Base-by-base conservation (phyloP, 92 coral and sea anemone genomes). In the Zoanthus solanderi region DNA sequence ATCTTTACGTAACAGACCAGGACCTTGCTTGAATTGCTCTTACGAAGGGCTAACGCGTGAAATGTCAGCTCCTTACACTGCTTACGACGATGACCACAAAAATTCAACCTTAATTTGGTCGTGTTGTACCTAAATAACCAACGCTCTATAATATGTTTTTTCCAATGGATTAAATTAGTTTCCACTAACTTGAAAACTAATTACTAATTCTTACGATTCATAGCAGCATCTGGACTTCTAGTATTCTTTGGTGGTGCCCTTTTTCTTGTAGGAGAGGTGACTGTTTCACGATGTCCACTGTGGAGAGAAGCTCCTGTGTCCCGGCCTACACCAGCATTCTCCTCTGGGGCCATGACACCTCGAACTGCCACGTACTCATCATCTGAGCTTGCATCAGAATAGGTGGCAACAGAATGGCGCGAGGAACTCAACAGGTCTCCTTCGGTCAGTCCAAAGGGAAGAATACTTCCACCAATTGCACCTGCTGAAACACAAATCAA, bases 291-390 rank as follows among this genome's bases (percentile, higher is more conserved):
- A 54, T 66, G 85, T 16, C 85, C 34, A 30, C 75, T 45, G 18
- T 17, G 85, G 74, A 80, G 11, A 15, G 73, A 44, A 14, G 63
- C 85, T 81, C 85, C 85, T 1, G 85, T 81, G 75, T 81, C 85
- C 76, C 85, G 85, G 28, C 85, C 85, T 44, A 81, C 85, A 29
- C 85, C 85, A 81, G 75, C 85, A 45, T 68, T 81, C 60, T 81
- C 76, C 76, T 81, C 85, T 11, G 85, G 76, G 76, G 85, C 85
- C 85, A 81, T 29, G 63, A 75, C 85, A 13, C 85, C 85, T 45
- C 85, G 85, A 13, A 81, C 85, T 0, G 85, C 85, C 56, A 81
- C 74, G 13, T 66, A 81, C 63, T 81, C 85, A 9, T 81, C 85
- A 2, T 81, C 85, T 46, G 85, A 81, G 85, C 85, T 81, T 11